Evolutionary conservation across 2,113 vertebrate genomes (phyloP).

Genomic region (Equus quagga): DNA sequence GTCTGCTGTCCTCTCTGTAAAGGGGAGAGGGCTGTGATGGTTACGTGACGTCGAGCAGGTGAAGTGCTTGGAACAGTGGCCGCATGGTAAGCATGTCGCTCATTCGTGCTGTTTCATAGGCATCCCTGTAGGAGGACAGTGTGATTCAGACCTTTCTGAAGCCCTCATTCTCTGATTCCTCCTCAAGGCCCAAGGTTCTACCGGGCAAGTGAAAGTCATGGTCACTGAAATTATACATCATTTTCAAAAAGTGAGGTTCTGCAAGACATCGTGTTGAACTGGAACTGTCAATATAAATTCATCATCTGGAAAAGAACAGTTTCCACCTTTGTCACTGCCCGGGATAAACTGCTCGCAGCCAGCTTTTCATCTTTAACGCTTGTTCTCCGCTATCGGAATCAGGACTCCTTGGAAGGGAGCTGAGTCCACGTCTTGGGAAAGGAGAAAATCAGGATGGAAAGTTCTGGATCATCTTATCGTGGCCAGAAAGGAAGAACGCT

Average conservation of each 20-base stretch:
- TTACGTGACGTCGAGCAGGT: neutral
- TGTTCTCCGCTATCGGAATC: neutral
- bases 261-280: neutral
- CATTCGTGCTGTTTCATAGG: accelerated
- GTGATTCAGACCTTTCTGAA: neutral
- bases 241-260: neutral
- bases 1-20: neutral
- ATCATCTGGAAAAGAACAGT: neutral
- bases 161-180: neutral
- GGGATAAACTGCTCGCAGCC: neutral
- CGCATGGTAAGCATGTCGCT: accelerated
- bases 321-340: neutral
- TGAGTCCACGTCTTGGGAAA: neutral
- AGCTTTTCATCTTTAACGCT: neutral
- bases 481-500: neutral
- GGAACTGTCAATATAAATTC: neutral
- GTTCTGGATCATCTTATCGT: neutral
- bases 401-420: neutral
- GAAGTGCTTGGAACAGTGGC: accelerated
- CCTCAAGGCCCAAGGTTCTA: neutral
- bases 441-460: neutral
- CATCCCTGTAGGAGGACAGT: neutral
- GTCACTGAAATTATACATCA: neutral
- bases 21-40: accelerated
- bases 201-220: neutral